Evolutionary conservation across 2,888 invertebrate species (phyloP), one percentile per base, ranked within the genome.

Genomic region (Achlya flavicornis): DNA sequence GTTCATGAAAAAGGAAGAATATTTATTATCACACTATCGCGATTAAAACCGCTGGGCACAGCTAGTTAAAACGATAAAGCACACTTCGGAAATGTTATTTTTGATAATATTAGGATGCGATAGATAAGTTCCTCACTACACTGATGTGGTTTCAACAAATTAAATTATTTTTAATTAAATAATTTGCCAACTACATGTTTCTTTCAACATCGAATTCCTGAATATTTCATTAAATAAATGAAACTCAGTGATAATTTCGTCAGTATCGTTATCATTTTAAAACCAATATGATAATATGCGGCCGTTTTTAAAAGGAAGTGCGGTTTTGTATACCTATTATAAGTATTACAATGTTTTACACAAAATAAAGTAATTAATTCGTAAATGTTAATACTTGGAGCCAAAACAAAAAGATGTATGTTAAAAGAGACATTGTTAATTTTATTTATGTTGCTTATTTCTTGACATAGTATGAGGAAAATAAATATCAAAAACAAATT

Each of bases 201-300:
- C 48, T 19, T 53, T 19, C 48, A 53, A 19, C 4, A 19, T 19
- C 10, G n/a, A 19, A 53, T 19, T 53, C 10, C 48, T 53, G 10
- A 53, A 53, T 53, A 53, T 53, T 53, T 53, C 48, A 53, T 19
- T 19, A 19, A 53, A 16, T 3, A 19, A 53, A 53, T 53, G 48
- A n/a, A 53, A 53, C 48, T 19, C 8, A 58, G 66, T 65, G 77
- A 79, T 80, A 78, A 74, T 74, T 77, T 75, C 72, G 63, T 77
- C 72, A 74, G n/a, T 76, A 75, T 79, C 74, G 76, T 81, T 84
- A 83, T 84, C 79, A 69, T 58, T 71, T 68, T 75, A 73, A 77
- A 79, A 79, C 78, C 76, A 68, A 73, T 75, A 70, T 73, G 80
- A 83, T 84, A 83, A 81, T 77, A 72, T 79, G 74, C 65, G 74